Evolutionary conservation across 2,888 invertebrate genomes (phyloP), one percentile per base, ranked within the genome.

Genomic region (Sicus ferrugineus): DNA sequence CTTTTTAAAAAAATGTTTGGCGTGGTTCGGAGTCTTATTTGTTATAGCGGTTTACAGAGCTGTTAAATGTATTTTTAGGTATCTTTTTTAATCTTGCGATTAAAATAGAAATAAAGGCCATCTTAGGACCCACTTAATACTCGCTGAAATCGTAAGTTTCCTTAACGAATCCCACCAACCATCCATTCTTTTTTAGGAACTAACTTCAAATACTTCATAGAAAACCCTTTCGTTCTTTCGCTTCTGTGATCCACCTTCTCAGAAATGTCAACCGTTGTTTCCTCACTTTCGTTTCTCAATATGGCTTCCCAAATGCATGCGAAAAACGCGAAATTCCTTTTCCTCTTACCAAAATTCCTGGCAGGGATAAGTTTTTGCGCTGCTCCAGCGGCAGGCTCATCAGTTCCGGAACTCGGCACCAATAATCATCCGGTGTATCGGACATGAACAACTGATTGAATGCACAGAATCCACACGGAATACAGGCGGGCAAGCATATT

Each of bases 361-460:
- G 93, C 81, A 93, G 92, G 23, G 90, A 89, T 75, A 93, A 83
- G 68, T 85, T 82, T 84, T 89, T 90, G 68, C 91, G 86, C 79
- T 89, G 86, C 66, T 89, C 87, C 73, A 85, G 80, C 5, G 89
- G 87, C 62, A 91, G 82, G 75, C 83, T 79, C 65, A 86, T 82
- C 69, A 95, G 85, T 75, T 90, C 90, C 0, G 93, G 92, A 28
- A 93, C 89, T 72, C 85, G 87, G 81, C 96, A 96, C 94, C 95
- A 95, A 86, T 95, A 92, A 54, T 92, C 90, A 46, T 92, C 90
- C 0, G 96, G 96, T 42, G 91, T 90, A 77, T 94, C 92, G n/a
- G 95, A 90, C 93, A 96, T 95, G 86, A 97, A 96, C 46, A 96
- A 88, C 86, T 96, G 96, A 86, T 95, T 96, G 85, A 96, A 95